Evolutionary conservation across 2,797 vertebrate genomes (phyloP).

Genomic region (Loris lydekkerianus): DNA sequence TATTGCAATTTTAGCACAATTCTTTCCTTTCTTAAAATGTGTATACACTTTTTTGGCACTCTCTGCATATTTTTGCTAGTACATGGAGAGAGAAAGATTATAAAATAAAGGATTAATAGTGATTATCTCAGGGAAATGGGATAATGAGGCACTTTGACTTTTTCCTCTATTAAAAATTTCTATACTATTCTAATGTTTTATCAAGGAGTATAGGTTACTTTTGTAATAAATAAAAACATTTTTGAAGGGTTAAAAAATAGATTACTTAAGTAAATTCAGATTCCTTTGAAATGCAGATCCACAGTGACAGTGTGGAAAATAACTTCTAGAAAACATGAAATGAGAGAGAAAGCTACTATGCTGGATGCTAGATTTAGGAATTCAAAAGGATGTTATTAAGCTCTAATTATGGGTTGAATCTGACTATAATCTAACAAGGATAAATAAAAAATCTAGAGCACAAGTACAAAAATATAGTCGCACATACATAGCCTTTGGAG

Average conservation of each 20-base stretch:
- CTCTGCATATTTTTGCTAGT: not conserved
- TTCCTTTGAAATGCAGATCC: not conserved
- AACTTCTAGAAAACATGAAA: slow-evolving; percentile 35
- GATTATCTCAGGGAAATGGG: not conserved
- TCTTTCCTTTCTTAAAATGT: too few relatives aligned
- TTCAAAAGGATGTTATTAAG: slow-evolving; percentile 7
- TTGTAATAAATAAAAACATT: slow-evolving; percentile 35
- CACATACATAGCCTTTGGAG: not conserved
- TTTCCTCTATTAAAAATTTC: slow-evolving; percentile 43
- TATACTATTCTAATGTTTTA: slow-evolving; percentile 31
- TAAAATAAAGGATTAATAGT: slow-evolving; percentile 51
- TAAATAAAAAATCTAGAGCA: slow-evolving; percentile 17
- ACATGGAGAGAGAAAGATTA: not conserved
- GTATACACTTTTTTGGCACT: too few relatives aligned
- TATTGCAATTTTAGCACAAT: too few relatives aligned
- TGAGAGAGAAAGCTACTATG: not conserved
- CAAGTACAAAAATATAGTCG: not conserved
- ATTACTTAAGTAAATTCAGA: not conserved
- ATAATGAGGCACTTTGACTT: slow-evolving; percentile 21
- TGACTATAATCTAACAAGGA: not conserved
- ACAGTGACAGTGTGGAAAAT: not conserved
- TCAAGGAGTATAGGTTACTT: not conserved
- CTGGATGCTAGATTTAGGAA: slow-evolving; percentile 11
- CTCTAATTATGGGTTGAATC: slow-evolving; percentile 10
- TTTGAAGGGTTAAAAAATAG: slow-evolving; percentile 54